Base-by-base conservation (phyloP, 2,113 vertebrate species). In the Electrona antarctica region DNA sequence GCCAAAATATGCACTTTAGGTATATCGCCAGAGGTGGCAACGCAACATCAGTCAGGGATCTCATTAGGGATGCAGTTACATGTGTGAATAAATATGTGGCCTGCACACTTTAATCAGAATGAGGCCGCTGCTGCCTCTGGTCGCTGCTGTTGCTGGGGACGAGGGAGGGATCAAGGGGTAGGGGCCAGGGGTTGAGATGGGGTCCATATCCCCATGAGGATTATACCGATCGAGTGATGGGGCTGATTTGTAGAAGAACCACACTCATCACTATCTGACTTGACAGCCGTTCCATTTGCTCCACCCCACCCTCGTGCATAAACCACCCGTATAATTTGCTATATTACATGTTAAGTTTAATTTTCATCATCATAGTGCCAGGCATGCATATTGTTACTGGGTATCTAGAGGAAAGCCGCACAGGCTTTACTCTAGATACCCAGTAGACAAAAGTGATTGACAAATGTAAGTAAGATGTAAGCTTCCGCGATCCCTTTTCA, bases 1-100 rank as follows among this genome's bases (percentile, higher is more conserved):
- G 49, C 88, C 85, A 85, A 84, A 87, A 88, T 87, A 88, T 87
- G 81, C 85, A 75, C 84, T 87, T 88, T 85, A 81, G 82, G 68
- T 79, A 57, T 48, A 55, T 11, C 72, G 82, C 88, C 89, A 89
- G 81, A 80, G 79, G 82, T 82, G 77, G 50, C 61, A 58, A 28
- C 70, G 14, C 78, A 54, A 78, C 82, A 85, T 88, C 88, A 87
- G 84, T 85, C 83, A 72, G 63, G 10, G 21, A 0, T 7, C 74
- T 87, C 76, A 83, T 90, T 82, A 84, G 52, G 13, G 63, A 90
- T 92, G 83, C 90, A 1, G 51, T 91, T 80, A 76, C 85, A 92
- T 89, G 86, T 84, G 85, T 73, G 89, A 85, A 89, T 82, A 87
- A 89, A 87, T 90, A 64, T 85, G 58, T 68, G 72, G 66, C 55